Conservation (phyloP, 1,140 invertebrate species). For the Luehdorfia chinensis region DNA sequence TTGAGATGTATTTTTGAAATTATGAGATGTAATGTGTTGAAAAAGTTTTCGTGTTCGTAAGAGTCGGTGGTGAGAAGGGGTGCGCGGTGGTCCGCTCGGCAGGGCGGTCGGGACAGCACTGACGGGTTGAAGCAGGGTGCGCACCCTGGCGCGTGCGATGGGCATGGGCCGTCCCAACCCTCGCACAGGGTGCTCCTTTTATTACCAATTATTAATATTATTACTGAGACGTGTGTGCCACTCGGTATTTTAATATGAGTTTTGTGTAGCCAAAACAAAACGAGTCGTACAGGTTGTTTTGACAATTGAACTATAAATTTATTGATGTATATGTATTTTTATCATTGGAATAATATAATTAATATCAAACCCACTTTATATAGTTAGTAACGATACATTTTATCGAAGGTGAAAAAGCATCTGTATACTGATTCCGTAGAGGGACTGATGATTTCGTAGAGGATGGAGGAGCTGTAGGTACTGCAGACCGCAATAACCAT, state of each 20-base stretch:
- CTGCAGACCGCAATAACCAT: too few species aligned
- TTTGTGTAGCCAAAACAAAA: neutral
- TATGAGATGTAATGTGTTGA: conserved; percentile 18
- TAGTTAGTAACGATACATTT: neutral
- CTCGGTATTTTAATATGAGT: too few species aligned
- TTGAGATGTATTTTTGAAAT: too few species aligned
- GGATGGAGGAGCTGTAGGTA: too few species aligned
- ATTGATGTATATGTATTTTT: too few species aligned
- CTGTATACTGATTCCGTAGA: too few species aligned
- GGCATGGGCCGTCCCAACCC: conserved; percentile 47
- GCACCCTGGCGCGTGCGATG: conserved; percentile 53
- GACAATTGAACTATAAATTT: too few species aligned
- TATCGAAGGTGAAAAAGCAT: too few species aligned
- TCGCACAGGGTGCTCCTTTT: conserved; percentile 40
- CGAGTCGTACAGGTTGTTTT: too few species aligned
- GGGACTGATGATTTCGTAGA: too few species aligned
- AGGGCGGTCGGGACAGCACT: conserved; percentile 60
- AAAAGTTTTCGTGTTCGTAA: conserved; percentile 26
- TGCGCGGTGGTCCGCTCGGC: conserved; percentile 61
- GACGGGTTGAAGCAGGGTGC: conserved; percentile 45
- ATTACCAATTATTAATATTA: conserved; percentile 11
- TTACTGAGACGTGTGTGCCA: neutral
- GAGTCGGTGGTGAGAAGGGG: conserved; percentile 33
- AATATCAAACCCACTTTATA: too few species aligned
- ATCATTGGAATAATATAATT: too few species aligned